Percentiles rank a stretch among this genome's conserved stretches.
These are phyloP conservation scores for Sula dactylatra DNA, from an alignment of 2,113 vertebrate genomes.

Conservation along the genomic window DNA sequence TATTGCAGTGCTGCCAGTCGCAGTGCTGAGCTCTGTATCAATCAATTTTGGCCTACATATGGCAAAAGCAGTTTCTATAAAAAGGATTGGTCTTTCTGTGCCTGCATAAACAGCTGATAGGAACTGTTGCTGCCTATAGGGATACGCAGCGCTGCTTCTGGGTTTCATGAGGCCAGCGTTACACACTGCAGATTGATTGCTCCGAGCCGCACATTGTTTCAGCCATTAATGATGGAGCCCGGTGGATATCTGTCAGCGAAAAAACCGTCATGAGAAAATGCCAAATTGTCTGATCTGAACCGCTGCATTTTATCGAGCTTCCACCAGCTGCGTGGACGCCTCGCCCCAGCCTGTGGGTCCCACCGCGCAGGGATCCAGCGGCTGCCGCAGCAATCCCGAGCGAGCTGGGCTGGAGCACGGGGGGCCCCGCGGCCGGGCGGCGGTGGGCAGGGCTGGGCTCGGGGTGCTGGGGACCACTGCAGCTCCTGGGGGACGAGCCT, in stretches of 20 bases:
- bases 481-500: not conserved
- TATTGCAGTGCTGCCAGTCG: accelerated
- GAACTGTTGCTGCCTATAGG: accelerated
- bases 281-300: no score
- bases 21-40: not conserved
- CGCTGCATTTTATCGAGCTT: accelerated
- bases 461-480: not conserved
- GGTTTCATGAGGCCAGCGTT: not conserved
- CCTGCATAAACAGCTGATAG: not conserved
- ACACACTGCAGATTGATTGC: not conserved
- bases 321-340: not conserved
- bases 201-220: not conserved
- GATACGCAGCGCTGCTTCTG: not conserved
- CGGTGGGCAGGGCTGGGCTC: not conserved
- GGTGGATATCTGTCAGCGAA: no score
- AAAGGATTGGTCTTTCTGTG: not conserved
- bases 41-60: not conserved
- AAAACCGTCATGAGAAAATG: not conserved
- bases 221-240: not conserved
- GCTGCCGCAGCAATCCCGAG: not conserved
- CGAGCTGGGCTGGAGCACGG: not conserved
- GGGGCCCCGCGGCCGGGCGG: not conserved
- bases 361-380: not conserved
- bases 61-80: not conserved
- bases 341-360: not conserved